phyloP scores from a whole-genome alignment of 2,113 vertebrate species.

The Pterocles gutturalis region DNA sequence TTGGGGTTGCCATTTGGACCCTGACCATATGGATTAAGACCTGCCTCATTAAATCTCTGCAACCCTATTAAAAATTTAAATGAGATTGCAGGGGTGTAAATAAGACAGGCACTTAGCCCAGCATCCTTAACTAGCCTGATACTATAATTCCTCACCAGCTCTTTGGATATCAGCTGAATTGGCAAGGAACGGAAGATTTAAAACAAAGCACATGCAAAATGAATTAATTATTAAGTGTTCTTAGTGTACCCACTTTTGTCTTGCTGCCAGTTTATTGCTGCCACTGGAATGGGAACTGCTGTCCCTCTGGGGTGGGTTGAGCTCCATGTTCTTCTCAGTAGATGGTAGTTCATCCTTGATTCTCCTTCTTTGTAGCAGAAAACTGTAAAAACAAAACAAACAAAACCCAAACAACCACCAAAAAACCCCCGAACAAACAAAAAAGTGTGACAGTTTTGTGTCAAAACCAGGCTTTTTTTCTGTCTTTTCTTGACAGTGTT shows the following conservation, averaged over 20 bases:
- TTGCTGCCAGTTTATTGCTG: not conserved
- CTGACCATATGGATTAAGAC: not conserved
- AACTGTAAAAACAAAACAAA: not conserved
- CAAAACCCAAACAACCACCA: too few relatives aligned
- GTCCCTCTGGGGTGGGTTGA: not conserved
- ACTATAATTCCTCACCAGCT: not conserved
- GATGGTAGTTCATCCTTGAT: not conserved
- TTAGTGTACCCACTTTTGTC: not conserved
- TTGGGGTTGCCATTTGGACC: not conserved
- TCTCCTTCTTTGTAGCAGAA: not conserved
- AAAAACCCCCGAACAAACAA: too few relatives aligned
- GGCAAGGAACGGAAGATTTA: not conserved
- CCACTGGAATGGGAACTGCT: not conserved
- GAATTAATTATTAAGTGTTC: not conserved
- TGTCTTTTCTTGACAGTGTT: not conserved
- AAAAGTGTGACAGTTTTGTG: not conserved
- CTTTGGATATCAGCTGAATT: not conserved
- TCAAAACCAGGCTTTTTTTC: not conserved
- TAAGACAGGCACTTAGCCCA: slow-evolving; percentile 23
- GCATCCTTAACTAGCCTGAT: not conserved
- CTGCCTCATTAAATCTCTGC: slow-evolving; percentile 33
- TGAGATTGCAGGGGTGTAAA: slow-evolving; percentile 33
- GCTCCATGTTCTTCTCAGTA: not conserved
- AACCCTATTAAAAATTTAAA: slow-evolving; percentile 42
- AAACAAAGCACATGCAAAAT: not conserved